A percentile compares a stretch with the other conserved stretches of the same genome.
Conservation (phyloP, 2,797 vertebrate species). For the Toxotes lorentzi region DNA sequence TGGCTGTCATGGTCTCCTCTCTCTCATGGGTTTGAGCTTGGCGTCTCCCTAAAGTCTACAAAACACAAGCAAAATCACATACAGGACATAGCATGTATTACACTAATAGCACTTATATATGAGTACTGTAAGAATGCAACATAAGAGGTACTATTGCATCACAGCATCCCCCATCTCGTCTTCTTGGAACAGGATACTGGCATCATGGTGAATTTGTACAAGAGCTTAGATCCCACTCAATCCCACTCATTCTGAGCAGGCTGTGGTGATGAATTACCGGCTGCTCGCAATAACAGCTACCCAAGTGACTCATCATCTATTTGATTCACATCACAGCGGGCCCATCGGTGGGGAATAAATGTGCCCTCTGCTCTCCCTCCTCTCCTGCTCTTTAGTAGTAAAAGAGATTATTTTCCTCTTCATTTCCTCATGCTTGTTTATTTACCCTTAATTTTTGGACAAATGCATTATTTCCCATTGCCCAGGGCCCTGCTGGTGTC, state of each 20-base stretch:
- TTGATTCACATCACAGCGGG: conserved; percentile 80
- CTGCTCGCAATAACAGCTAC: conserved; percentile 80
- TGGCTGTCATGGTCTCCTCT: conserved; percentile 83
- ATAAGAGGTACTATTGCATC: conserved; percentile 46
- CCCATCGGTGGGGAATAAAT: conserved; percentile 76
- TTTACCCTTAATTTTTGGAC: conserved; percentile 82
- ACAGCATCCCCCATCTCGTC: conserved; percentile 36
- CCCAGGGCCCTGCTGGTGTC: conserved; percentile 69
- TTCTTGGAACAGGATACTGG: conserved; percentile 51
- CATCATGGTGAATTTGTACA: conserved; percentile 64
- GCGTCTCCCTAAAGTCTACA: conserved; percentile 86
- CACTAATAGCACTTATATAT: neutral
- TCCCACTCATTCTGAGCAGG: conserved; percentile 63
- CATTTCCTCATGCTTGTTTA: conserved; percentile 79
- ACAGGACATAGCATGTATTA: conserved; percentile 12
- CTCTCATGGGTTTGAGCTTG: conserved; percentile 81
- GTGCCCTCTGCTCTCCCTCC: conserved; percentile 69
- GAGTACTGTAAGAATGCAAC: conserved; percentile 26
- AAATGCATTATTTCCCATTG: conserved; percentile 74
- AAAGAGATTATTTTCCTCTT: conserved; percentile 81
- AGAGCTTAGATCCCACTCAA: conserved; percentile 72
- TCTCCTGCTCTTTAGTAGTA: conserved; percentile 73
- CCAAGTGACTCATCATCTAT: conserved; percentile 83
- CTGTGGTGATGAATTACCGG: conserved; percentile 77
- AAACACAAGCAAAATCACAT: conserved; percentile 40